These are phyloP conservation scores for Poecilia gillii DNA, from an alignment of 2,797 vertebrate genomes.

Conservation along the genomic window DNA sequence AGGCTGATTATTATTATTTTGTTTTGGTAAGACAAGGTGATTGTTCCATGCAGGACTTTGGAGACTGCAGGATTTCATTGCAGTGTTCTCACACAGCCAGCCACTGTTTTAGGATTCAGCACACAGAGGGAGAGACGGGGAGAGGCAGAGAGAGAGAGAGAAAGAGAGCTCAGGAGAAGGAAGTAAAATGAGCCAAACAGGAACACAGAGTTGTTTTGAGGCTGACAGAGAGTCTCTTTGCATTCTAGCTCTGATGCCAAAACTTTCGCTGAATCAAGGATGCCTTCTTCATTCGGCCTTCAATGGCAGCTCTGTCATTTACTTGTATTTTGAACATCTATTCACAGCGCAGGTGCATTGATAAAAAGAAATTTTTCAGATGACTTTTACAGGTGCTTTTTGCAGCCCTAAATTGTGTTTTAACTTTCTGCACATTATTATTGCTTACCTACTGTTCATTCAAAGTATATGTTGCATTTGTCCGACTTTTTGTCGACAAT, in stretches of 20 bases:
- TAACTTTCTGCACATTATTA: background rate
- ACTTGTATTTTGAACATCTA: conserved; percentile 60
- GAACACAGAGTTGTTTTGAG: conserved; percentile 74
- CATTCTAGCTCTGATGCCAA: conserved; percentile 70
- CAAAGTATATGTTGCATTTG: background rate
- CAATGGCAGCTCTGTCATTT: conserved; percentile 76
- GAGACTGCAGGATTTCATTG: conserved; percentile 69
- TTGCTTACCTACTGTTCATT: background rate
- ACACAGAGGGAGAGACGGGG: conserved; percentile 55
- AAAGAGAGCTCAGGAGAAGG: conserved; percentile 56
- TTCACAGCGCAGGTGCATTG: conserved; percentile 71
- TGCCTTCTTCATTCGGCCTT: conserved; percentile 67
- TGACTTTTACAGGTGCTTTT: conserved; percentile 65
- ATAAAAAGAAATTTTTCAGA: conserved; percentile 68
- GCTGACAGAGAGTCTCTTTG: conserved; percentile 69
- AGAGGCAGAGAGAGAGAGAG: conserved; percentile 45
- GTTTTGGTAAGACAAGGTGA: conserved; percentile 35
- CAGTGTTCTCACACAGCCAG: conserved; percentile 66
- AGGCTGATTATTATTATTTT: conserved; percentile 8
- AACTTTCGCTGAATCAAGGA: conserved; percentile 67
- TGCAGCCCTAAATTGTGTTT: background rate
- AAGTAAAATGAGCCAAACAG: conserved; percentile 78
- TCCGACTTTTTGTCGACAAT: background rate
- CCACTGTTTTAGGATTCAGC: conserved; percentile 74
- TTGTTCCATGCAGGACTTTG: conserved; percentile 58